Evolutionary conservation across 1,140 invertebrate species (phyloP), one percentile per base, ranked within the genome.

Genomic region (Hetaerina americana): DNA sequence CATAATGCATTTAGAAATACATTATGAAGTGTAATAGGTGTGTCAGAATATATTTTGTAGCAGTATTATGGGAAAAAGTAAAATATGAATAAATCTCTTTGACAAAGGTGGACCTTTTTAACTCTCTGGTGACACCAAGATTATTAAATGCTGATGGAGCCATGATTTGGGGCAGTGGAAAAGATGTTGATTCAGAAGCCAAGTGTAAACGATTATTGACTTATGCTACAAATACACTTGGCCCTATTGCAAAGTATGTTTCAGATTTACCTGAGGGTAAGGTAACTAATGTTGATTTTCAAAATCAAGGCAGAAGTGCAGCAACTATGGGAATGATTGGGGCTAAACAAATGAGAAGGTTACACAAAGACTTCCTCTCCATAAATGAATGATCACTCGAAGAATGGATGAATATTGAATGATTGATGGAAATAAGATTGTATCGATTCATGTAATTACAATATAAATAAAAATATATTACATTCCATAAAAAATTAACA

Each of bases 131-230:
- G 24, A 80, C 84, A 29, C 80, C 90, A 15, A 81, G 83, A 57
- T 80, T 80, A 68, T 82, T 81, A 10, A 83, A 85, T 5, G 84
- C 85, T 5, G 81, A 85, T 73, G 90, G 89, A 0, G 77, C 87
- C 5, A 84, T 92, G 3, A 83, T 92, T 57, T 92, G 90, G 90
- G 90, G 90, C 8, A 89, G 88, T 73, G 89, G 87, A 1, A 83
- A 83, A 69, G 89, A 92, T 75, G 85, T 90, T 0, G 87, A 89
- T 74, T 87, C 82, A 0, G 81, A 83, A 76, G 76, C 78, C 5
- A 90, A 89, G 76, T 92, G 90, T 77, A 71, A 82, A 66, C 77
- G 82, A 12, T 81, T 92, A 5, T 77, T 80, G 68, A 76, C 84
- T 24, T 91, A 90, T 77, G 76, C 90, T 24, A 80, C 85, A 10